These are phyloP conservation scores for Columba guinea DNA, from an alignment of 2,797 vertebrate genomes.

Conservation along the genomic window DNA sequence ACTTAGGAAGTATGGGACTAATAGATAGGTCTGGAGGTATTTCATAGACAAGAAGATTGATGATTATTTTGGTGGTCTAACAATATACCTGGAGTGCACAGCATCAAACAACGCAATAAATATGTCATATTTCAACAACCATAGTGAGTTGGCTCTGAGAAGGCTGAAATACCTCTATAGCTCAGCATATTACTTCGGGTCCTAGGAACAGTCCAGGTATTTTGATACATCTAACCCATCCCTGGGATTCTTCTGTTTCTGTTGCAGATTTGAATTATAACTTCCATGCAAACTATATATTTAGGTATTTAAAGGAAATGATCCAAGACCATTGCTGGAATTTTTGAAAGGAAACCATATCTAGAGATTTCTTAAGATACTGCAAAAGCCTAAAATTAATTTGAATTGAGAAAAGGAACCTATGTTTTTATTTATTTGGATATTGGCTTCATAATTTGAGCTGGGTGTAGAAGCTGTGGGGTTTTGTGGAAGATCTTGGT, in stretches of 20 bases:
- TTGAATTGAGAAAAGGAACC: not conserved
- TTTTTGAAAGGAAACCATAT: not conserved
- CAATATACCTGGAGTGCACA: not conserved
- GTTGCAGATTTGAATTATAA: not conserved
- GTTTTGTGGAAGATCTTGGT: not conserved
- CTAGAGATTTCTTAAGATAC: not conserved
- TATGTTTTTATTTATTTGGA: not conserved
- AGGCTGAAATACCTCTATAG: not conserved
- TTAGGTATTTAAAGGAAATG: not conserved
- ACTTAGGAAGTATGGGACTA: not conserved
- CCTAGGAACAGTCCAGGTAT: not conserved
- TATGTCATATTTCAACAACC: not conserved
- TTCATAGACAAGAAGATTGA: not conserved
- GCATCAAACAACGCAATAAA: not conserved
- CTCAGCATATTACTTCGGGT: not conserved
- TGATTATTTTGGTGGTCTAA: not conserved
- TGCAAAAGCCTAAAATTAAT: not conserved
- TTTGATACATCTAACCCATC: not conserved
- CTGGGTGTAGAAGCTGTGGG: rapidly evolving
- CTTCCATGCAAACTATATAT: not conserved
- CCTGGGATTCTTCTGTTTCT: not conserved
- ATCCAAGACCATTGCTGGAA: not conserved
- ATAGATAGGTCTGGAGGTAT: not conserved
- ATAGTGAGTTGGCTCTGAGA: not conserved
- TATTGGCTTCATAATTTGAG: not conserved